Evolutionary conservation across 2,888 invertebrate genomes (phyloP), one percentile per base, ranked within the genome.

Genomic region (Drosophila silvestris): DNA sequence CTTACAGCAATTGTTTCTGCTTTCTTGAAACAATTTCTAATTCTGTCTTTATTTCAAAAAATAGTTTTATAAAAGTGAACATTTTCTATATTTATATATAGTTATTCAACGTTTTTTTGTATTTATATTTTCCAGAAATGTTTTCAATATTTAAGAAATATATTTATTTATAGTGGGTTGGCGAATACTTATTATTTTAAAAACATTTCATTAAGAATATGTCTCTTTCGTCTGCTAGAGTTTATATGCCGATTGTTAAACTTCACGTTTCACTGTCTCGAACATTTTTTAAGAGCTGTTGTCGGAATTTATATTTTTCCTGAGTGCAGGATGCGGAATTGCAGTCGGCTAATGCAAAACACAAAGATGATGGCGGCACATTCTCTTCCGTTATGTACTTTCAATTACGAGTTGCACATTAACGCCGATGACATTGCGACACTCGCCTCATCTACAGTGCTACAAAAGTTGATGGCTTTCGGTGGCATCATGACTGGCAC

Each of bases 381-480:
- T 61, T 53, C 51, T 65, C 41, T 74, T 19, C 61, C 67, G 26
- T 50, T 73, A 51, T 68, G 52, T 63, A 70, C 76, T 78, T 66
- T 72, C 78, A 70, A 76, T 79, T 69, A 81, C 62, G 63, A 57
- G 28, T 39, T 57, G 60, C 64, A 54, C 78, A 68, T 70, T 79
- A 74, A 69, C 74, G 66, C 39, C 68, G 59, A 56, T 72, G 82
- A 65, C 68, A 71, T 56, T 50, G 54, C 56, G 39, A 35, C 53
- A 28, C n/a, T n/a, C 14, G 57, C 41, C 5, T 51, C 70, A 52
- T 52, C 71, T 75, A 62, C 70, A 67, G 65, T 37, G 50, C 61
- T 30, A 68, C 74, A 77, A 78, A 70, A 74, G 54, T 58, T 65
- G 67, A 81, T 69, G 71, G 35, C 57, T 35, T 60, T 37, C 33